Base-by-base conservation (phyloP, 2,797 vertebrate species). In the Tolypeutes matacus region DNA sequence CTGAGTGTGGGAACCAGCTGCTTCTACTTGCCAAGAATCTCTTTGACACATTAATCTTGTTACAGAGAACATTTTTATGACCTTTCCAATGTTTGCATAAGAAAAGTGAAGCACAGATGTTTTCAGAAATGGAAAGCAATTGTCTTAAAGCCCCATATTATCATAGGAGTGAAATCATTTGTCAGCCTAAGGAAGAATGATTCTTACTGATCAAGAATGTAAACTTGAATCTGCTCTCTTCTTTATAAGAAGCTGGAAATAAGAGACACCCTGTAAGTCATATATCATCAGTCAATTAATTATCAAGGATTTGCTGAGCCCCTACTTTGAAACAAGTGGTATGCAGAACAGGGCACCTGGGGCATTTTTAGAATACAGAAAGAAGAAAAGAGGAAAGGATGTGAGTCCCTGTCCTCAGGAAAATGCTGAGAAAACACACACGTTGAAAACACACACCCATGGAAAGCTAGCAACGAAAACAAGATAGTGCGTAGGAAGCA, bases 81-180 rank as follows among this genome's bases (percentile, higher is more conserved):
- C 64, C 82, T 93, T 93, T 93, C 49, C 64, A 73, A 31, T 96
- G 65, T 94, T 95, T 93, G 51, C 67, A 49, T 67, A 77, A 91
- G 86, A 92, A 96, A 97, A 95, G 77, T 49, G 46, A 95, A 91
- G 62, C 42, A 64, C 49, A 77, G 82, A 36, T 89, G 83, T 86
- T 95, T 97, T 91, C 84, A 90, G 84, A 96, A 94, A 80, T 46
- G 91, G 62, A 46, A 91, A 91, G 73, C 39, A 93, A 89, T 89
- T 89, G 6, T 75, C n/a, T 92, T 58, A 62, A 56, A 88, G 34
- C 8, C 25, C 65, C 15, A 7, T 76, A 29, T 65, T 73, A 85
- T 84, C 70, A 93, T 75, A 73, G 73, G 17, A 90, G 27, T 88
- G 31, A 86, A 87, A 95, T 13, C 84, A 87, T 95, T 13, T 86